Evolutionary conservation across 2,888 invertebrate genomes (phyloP).

Genomic region (Heliconius aoede): DNA sequence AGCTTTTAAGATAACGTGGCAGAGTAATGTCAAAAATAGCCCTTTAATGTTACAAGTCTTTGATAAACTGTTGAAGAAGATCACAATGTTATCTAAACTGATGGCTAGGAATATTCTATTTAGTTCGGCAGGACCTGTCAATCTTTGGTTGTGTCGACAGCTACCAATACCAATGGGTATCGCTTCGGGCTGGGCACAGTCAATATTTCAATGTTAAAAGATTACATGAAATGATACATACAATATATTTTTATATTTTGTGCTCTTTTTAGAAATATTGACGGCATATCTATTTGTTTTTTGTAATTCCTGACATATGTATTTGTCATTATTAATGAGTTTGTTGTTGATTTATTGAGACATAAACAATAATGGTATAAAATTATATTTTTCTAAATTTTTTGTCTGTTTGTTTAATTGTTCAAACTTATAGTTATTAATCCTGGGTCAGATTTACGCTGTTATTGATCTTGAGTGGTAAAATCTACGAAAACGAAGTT

Average conservation of each 20-base stretch:
- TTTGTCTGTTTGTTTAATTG: no score
- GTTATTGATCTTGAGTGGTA: not conserved
- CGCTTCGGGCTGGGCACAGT: constrained; percentile 57
- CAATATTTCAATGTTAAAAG: constrained; percentile 57
- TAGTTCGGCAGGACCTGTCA: constrained; percentile 57
- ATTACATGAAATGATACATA: constrained; percentile 51
- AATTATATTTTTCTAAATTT: no score
- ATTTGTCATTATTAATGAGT: not conserved
- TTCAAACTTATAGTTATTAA: no score
- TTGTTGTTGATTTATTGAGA: not conserved
- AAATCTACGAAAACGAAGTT: not conserved
- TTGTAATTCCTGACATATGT: not conserved
- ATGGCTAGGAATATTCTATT: constrained; percentile 61
- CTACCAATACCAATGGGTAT: constrained; percentile 66
- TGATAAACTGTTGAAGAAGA: constrained; percentile 11
- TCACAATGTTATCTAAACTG: constrained; percentile 42
- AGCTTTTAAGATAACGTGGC: constrained; percentile 4
- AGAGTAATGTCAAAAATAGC: constrained; percentile 18
- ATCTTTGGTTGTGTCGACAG: constrained; percentile 61
- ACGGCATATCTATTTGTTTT: not conserved
- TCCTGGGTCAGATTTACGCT: no score
- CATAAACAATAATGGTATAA: no score
- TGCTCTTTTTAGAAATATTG: not conserved
- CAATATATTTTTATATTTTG: constrained; percentile 12
- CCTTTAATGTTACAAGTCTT: constrained; percentile 18